Percentiles rank a stretch among this genome's conserved stretches.
phyloP scores from a whole-genome alignment of 2,113 vertebrate genomes.

The Prunella fulvescens region DNA sequence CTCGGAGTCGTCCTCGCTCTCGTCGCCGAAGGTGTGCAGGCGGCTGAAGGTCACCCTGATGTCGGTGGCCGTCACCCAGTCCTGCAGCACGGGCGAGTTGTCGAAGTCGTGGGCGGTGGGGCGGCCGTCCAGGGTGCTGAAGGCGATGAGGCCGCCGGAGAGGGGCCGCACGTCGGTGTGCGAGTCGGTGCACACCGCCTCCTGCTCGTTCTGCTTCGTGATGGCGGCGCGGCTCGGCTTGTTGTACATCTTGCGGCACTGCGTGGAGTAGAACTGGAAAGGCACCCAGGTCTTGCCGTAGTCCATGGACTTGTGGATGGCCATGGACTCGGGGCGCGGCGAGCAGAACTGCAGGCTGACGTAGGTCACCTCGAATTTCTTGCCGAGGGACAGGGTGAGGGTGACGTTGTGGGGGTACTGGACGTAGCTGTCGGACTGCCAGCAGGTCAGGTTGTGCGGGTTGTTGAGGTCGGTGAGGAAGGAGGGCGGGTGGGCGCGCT shows the following conservation, averaged over 20 bases:
- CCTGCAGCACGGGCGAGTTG: slow-evolving; percentile 97
- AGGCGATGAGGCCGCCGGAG: slow-evolving; percentile 93
- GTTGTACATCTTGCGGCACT: slow-evolving; percentile 96
- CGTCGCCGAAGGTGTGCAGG: slow-evolving; percentile 91
- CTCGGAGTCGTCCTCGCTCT: slow-evolving; percentile 94
- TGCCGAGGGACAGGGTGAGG: slow-evolving; percentile 88
- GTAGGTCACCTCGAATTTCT: slow-evolving; percentile 98
- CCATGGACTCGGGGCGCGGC: slow-evolving; percentile 94
- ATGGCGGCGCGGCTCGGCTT: slow-evolving; percentile 88
- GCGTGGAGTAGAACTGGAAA: slow-evolving; percentile 96
- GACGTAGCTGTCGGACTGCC: slow-evolving; percentile 94
- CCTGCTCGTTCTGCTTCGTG: slow-evolving; percentile 98
- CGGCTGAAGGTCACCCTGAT: slow-evolving; percentile 91
- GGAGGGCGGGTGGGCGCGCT: slow-evolving; percentile 85
- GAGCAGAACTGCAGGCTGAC: slow-evolving; percentile 99
- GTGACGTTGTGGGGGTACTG: slow-evolving; percentile 94
- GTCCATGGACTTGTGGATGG: slow-evolving; percentile 97
- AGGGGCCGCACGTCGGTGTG: slow-evolving; percentile 94
- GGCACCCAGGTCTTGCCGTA: slow-evolving; percentile 95
- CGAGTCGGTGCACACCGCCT: slow-evolving; percentile 96
- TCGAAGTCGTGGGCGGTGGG: slow-evolving; percentile 98
- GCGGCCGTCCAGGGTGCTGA: slow-evolving; percentile 97
- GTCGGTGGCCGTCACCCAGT: slow-evolving; percentile 99
- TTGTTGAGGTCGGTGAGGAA: slow-evolving; percentile 98
- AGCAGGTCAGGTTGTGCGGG: slow-evolving; percentile 98